phyloP scores from a whole-genome alignment of 2,888 invertebrate genomes.

The Drosophila longiperda region DNA sequence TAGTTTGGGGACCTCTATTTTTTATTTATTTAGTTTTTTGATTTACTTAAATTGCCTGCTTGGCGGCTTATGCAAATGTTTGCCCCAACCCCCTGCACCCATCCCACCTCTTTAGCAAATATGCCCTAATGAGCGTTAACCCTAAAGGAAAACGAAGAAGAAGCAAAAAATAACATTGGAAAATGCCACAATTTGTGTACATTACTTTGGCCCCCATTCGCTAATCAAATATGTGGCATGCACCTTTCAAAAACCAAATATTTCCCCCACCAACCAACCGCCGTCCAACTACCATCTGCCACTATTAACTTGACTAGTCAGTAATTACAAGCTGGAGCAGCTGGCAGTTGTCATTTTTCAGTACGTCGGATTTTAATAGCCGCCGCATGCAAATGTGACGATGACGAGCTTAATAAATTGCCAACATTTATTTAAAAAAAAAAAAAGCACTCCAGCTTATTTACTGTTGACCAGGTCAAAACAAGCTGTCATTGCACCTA shows the following conservation, averaged over 20 bases:
- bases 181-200: slow-evolving; percentile 33
- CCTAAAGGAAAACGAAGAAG: slow-evolving; percentile 54
- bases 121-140: slow-evolving; percentile 77
- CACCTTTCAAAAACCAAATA: slow-evolving; percentile 52
- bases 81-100: slow-evolving; percentile 11
- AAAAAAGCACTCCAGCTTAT: slow-evolving; percentile 24
- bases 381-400: slow-evolving; percentile 68
- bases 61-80: slow-evolving; percentile 71
- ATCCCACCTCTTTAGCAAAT: slow-evolving; percentile 50
- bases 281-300: background rate
- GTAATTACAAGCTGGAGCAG: slow-evolving; percentile 65
- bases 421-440: slow-evolving; percentile 60
- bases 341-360: slow-evolving; percentile 76
- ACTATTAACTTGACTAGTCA: slow-evolving; percentile 4
- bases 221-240: slow-evolving; percentile 61
- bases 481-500: slow-evolving; percentile 65
- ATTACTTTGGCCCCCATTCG: slow-evolving; percentile 23
- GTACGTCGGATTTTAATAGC: slow-evolving; percentile 59
- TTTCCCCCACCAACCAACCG: background rate
- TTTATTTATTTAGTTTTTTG: slow-evolving; percentile 70
- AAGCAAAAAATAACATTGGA: slow-evolving; percentile 33
- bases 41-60: slow-evolving; percentile 71
- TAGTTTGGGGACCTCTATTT: slow-evolving; percentile 34
- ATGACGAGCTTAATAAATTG: slow-evolving; percentile 70
- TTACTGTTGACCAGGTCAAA: slow-evolving; percentile 49